Conservation (phyloP, 2,888 invertebrate species). For the Caenorhabditis wallacei region DNA sequence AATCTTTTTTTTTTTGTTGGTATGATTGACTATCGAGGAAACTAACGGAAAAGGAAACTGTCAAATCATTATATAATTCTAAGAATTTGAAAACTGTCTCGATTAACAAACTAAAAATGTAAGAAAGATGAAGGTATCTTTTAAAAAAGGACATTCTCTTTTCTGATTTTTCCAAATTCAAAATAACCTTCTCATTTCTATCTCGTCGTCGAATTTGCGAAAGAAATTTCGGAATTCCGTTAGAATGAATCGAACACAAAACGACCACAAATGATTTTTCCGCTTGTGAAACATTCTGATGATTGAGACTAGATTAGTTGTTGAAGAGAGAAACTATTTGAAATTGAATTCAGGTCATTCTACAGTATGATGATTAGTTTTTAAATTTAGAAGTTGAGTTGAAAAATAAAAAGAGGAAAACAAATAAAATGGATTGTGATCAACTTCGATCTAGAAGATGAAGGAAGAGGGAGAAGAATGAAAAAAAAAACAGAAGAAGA, state of each 20-base stretch:
- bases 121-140: too few species aligned
- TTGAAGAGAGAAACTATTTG: slow-evolving; percentile 16
- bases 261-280: slow-evolving; percentile 42
- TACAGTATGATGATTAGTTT: slow-evolving; percentile 9
- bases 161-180: too few species aligned
- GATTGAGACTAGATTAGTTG: slow-evolving; percentile 56
- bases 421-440: slow-evolving; percentile 20
- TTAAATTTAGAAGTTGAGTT: slow-evolving; percentile 9
- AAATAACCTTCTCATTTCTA: background rate
- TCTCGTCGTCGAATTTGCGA: slow-evolving; percentile 12
- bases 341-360: slow-evolving; percentile 24
- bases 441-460: slow-evolving; percentile 35
- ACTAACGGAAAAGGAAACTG: background rate
- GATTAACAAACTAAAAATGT: too few species aligned
- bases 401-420: slow-evolving; percentile 11
- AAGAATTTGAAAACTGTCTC: too few species aligned
- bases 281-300: slow-evolving; percentile 18
- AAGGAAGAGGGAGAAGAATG: background rate
- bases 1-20: background rate
- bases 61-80: too few species aligned
- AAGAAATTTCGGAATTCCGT: slow-evolving; percentile 24
- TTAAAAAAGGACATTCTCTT: background rate
- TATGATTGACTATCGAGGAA: background rate
- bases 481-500: background rate
- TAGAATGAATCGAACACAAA: slow-evolving; percentile 49